Conservation (phyloP, 1,140 invertebrate genomes). For the Geopemphigus sp. region DNA sequence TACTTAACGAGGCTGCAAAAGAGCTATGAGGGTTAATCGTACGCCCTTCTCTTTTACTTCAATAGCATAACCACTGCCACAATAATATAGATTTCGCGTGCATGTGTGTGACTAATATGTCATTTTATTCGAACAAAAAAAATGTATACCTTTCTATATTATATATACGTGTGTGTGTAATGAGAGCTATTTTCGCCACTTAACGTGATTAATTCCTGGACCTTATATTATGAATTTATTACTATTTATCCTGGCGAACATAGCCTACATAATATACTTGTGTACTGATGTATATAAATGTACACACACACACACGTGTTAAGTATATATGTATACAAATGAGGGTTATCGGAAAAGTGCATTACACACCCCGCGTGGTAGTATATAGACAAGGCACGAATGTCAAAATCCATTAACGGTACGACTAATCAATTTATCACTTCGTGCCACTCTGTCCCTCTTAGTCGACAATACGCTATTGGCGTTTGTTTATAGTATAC, state of each 20-base stretch:
- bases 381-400: not conserved
- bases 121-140: not conserved
- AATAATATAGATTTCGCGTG: no score
- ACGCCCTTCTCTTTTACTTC: no score
- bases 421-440: not conserved
- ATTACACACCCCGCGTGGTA: not conserved
- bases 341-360: not conserved
- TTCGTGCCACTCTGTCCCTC: no score
- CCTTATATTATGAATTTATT: no score
- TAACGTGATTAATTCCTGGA: not conserved
- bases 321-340: not conserved
- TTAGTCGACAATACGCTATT: no score
- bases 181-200: not conserved
- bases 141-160: not conserved
- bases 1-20: no score
- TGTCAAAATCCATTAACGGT: not conserved
- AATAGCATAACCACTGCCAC: no score
- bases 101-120: no score
- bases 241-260: no score
- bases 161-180: not conserved
- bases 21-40: no score
- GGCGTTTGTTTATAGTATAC: no score
- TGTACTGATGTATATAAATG: not conserved
- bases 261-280: no score
- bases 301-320: not conserved